Evolutionary conservation across 2,113 vertebrate species (phyloP), one percentile per base, ranked within the genome.

Genomic region (Urocolius indicus): DNA sequence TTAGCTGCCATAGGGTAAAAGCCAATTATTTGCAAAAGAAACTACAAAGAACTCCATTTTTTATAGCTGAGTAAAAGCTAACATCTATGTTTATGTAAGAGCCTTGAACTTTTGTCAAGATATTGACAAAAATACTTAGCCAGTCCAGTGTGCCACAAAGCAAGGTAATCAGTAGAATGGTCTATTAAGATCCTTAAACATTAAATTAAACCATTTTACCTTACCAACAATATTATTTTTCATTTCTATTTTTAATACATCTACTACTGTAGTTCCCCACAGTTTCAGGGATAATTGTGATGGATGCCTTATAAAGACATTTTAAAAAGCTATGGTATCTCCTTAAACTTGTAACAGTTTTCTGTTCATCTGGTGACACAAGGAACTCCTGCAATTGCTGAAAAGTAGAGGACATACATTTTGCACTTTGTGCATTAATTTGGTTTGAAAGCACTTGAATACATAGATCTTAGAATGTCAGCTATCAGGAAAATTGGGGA

Each of bases 341-440:
- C 72, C 76, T 93, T 73, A 76, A 54, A 51, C 8, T 75, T 67
- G 32, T 51, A 21, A 24, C 54, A 27, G 26, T 80, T 84, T 69
- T 19, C 59, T 54, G 27, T 34, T 63, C 75, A 71, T 43, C 14
- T 74, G 43, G 43, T 46, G 36, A 43, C 32, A 4, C 41, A 63
- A 84, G 66, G 18, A 83, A 79, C 41, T 93, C 22, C 30, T 2
- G 3, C 67, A 62, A 57, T 16, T 46, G 20, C 79, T 86, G 75
- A 80, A 74, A 88, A 32, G 75, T 84, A 74, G 54, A 74, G 72
- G 51, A 88, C 49, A 49, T 91, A 79, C 6, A 34, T 58, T 93
- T 88, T 72, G 71, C 75, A 91, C 57, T 87, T 38, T 51, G 57
- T 48, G 59, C 84, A 74, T 95, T 94, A 94, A 92, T 27, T 89